Conservation (phyloP, 2,113 vertebrate genomes). For the Jacana jacana region DNA sequence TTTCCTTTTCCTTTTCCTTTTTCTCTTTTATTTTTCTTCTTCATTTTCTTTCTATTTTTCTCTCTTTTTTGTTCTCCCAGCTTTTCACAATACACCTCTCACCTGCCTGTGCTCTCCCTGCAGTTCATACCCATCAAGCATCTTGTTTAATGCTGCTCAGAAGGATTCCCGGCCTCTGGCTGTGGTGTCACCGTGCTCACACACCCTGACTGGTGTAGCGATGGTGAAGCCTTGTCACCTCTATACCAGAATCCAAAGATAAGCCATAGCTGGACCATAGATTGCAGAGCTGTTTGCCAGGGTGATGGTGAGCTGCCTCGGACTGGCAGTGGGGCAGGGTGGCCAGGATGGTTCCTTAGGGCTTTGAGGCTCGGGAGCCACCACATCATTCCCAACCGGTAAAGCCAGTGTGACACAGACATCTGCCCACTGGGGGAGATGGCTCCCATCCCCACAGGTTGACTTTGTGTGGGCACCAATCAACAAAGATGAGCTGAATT, state of each 20-base stretch:
- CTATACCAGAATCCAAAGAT: background rate
- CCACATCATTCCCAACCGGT: accelerated
- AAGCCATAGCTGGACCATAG: accelerated
- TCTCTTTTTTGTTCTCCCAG: background rate
- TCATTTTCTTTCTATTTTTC: no score
- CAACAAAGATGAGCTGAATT: background rate
- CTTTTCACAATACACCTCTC: background rate
- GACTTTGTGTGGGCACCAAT: background rate
- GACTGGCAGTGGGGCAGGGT: background rate
- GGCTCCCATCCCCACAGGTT: accelerated
- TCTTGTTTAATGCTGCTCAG: background rate
- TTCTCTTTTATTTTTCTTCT: no score
- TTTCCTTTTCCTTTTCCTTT: no score
- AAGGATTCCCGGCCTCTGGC: background rate
- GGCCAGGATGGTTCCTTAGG: accelerated
- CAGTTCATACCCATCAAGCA: background rate
- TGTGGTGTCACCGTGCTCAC: accelerated
- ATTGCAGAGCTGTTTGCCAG: background rate
- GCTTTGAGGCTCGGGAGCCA: background rate
- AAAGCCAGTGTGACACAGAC: accelerated
- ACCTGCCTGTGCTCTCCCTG: background rate
- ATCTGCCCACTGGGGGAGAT: accelerated
- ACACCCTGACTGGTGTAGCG: no score
- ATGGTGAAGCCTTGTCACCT: background rate
- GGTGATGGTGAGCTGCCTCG: background rate